Conservation (phyloP, 2,888 invertebrate species). For the Sthenelais limicola region DNA sequence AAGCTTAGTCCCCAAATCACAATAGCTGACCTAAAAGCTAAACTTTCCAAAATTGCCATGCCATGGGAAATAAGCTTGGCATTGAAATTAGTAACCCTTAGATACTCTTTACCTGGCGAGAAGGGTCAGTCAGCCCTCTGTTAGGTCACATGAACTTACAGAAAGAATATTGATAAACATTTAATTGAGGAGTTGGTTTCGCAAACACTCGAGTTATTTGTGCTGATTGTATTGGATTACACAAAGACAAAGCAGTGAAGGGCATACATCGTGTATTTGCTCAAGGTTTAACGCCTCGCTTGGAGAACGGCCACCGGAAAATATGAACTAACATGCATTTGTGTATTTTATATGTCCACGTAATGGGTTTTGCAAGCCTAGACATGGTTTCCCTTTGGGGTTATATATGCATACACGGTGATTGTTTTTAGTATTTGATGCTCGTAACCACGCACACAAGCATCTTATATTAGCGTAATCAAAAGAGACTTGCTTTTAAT, state of each 20-base stretch:
- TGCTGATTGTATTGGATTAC: conserved; percentile 4
- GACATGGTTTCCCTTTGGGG: not conserved
- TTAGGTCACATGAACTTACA: no score
- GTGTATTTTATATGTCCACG: not conserved
- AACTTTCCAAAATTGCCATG: conserved; percentile 9
- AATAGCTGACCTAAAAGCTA: conserved; percentile 1
- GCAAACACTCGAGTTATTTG: not conserved
- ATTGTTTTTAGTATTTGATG: conserved; percentile 7
- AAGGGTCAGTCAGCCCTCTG: conserved; percentile 3
- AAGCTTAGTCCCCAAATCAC: conserved; percentile 15
- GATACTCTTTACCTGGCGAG: not conserved
- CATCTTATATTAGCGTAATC: no score
- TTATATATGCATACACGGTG: not conserved
- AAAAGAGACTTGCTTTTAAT: no score
- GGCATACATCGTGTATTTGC: conserved; percentile 13
- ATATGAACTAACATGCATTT: conserved; percentile 34
- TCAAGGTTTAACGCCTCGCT: not conserved
- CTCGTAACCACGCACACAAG: no score
- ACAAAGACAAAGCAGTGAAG: conserved; percentile 25
- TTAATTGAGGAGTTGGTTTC: conserved; percentile 10
- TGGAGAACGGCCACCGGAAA: conserved; percentile 9
- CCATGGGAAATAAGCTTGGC: not conserved
- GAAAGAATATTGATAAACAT: conserved; percentile 35
- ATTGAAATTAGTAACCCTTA: conserved; percentile 3
- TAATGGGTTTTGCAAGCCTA: not conserved